Conservation (phyloP, 2,888 invertebrate genomes). For the Tetrapedia diversipes region DNA sequence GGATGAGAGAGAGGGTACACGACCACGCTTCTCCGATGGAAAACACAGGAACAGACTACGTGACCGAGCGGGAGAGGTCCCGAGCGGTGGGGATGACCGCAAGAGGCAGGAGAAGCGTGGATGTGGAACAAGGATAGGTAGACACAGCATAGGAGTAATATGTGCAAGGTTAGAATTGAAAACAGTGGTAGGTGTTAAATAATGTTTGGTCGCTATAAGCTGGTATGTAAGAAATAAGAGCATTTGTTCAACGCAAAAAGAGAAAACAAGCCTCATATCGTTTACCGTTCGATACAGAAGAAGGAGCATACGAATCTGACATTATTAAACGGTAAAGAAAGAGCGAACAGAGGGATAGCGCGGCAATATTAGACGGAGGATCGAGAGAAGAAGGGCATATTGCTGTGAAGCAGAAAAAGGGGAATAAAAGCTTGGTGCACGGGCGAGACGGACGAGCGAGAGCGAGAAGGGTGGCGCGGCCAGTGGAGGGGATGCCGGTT, state of each 20-base stretch:
- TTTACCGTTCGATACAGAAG: too few relatives aligned
- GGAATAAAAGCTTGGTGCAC: not conserved
- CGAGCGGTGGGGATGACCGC: constrained; percentile 65
- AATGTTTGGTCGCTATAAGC: too few relatives aligned
- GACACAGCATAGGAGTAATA: not conserved
- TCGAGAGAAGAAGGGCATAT: constrained; percentile 15
- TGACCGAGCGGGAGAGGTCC: constrained; percentile 36
- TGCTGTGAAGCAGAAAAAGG: constrained; percentile 5
- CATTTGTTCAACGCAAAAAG: too few relatives aligned
- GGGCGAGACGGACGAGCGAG: not conserved
- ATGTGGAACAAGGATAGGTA: not conserved
- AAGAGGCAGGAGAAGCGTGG: constrained; percentile 34
- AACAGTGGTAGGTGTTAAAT: not conserved
- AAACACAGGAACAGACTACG: constrained; percentile 27
- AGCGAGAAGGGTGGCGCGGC: not conserved
- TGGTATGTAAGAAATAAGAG: too few relatives aligned
- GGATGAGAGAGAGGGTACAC: constrained; percentile 28
- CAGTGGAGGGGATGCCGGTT: not conserved
- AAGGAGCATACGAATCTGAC: not conserved
- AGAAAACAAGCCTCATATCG: too few relatives aligned
- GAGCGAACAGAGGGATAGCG: too few relatives aligned
- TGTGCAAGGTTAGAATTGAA: not conserved
- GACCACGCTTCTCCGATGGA: constrained; percentile 46
- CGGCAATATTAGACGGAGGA: not conserved
- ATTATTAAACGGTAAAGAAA: not conserved